Base-by-base conservation (phyloP, 1,140 invertebrate species). In the Aradophagus sp. region DNA sequence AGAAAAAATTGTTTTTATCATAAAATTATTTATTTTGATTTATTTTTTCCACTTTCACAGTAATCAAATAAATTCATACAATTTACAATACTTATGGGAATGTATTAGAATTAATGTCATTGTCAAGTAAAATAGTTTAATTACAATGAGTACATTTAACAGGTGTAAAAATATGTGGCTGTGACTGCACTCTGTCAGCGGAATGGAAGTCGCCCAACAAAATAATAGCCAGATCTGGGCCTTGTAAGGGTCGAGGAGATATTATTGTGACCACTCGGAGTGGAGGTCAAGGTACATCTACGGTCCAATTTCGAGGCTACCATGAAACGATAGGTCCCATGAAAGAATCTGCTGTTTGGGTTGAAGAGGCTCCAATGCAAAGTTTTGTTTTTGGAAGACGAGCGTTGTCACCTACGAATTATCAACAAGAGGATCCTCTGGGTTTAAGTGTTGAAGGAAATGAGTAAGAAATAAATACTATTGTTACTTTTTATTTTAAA, bases 201-300 rank as follows among this genome's bases (percentile, higher is more conserved):
- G 97, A 99, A 89, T 99, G 98, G 98, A 97, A 97, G 80, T 97
- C 96, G 1, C 89, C 92, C 11, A 99, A 97, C 75, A 99, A 99
- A 88, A 98, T 99, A 65, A 92, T 98, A 31, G 97, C 97, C 0
- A 89, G 97, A 59, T 97, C 97, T 17, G 97, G 96, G 0, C 91
- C 95, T 10, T 95, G 95, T 4, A 97, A 97, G 86, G 96, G 96
- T 3, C 91, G 93, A 68, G 98, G 98, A 0, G 97, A 99, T 80
- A 97, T 99, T 65, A 95, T 99, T 74, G 92, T 99, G 0, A 93
- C 92, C 0, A 99, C 98, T 0, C 87, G 88, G 48, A 93, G 91
- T 74, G 98, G 97, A 31, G 97, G 97, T 5, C 88, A 90, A 77
- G 98, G 98, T 11, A 93, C 93, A 10, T 98, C 95, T 38, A 98